Conservation (phyloP, 2,888 invertebrate genomes). For the Megalurothrips usitatus region DNA sequence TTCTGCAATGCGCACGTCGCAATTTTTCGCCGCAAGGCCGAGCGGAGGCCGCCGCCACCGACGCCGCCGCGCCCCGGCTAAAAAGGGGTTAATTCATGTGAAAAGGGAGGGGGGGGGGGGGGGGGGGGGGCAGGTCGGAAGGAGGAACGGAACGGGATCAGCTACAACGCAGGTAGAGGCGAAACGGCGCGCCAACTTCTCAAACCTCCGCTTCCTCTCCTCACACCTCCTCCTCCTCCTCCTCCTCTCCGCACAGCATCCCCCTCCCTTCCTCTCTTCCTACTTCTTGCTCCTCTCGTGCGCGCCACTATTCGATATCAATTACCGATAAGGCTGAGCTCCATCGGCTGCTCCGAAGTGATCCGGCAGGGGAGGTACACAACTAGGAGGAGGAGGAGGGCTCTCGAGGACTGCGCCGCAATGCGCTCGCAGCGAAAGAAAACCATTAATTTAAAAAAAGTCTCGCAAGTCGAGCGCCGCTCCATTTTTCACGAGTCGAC, state of each 20-base stretch:
- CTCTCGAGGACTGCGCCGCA: too few relatives aligned
- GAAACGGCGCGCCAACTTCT: background rate
- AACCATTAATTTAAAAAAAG: too few relatives aligned
- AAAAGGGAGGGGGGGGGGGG: background rate
- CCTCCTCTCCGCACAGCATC: background rate
- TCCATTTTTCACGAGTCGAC: too few relatives aligned
- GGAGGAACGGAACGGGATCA: background rate
- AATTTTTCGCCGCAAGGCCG: background rate
- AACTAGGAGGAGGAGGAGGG: too few relatives aligned
- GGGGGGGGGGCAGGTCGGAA: background rate
- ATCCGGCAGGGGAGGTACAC: too few relatives aligned
- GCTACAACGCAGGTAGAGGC: background rate
- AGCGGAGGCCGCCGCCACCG: background rate
- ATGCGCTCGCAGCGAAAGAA: too few relatives aligned
- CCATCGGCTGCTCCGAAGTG: too few relatives aligned
- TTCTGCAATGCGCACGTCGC: background rate
- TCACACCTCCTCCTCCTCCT: background rate
- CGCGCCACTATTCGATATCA: conserved; percentile 6
- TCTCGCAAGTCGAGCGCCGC: too few relatives aligned
- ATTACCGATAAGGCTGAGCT: conserved; percentile 4
- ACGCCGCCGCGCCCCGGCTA: background rate
- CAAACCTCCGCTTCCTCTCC: background rate
- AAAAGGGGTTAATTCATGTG: background rate
- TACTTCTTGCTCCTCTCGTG: background rate
- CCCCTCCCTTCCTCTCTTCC: background rate